Evolutionary conservation across 1,140 invertebrate genomes (phyloP), one percentile per base, ranked within the genome.

Genomic region (Micrasema longulum): DNA sequence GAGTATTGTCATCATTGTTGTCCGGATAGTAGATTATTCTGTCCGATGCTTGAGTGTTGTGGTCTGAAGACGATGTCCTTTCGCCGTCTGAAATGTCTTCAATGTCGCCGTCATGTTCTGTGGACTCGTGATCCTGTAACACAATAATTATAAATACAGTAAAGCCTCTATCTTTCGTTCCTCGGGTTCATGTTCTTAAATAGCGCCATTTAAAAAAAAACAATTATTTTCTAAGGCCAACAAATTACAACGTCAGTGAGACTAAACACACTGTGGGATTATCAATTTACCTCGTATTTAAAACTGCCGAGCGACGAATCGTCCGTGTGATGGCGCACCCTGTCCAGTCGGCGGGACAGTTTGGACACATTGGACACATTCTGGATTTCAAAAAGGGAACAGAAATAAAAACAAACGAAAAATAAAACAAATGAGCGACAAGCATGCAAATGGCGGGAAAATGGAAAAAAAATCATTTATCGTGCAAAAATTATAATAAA

Each of bases 81-180:
- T 94, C 92, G 0, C 92, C 92, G 80, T 96, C 93, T 0, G 92
- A 94, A 77, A 93, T 93, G 77, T 94, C 92, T 78, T 95, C 94
- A 1, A 95, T 88, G 77, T 96, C 94, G 5, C 92, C 94, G 74
- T 95, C 93, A 77, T 95, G 93, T 66, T 94, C 93, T 2, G 92
- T 93, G 35, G 90, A 91, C 78, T 92, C 91, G 62, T 89, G 86
- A 78, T 91, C 90, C 89, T 91, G 78, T 10, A 79, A 75, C n/a
- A n/a, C n/a, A n/a, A n/a, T n/a, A n/a, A 7, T 41, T 2, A 41
- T 41, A 12, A n/a, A n/a, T n/a, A n/a, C n/a, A n/a, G n/a, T n/a
- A n/a, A n/a, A n/a, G n/a, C n/a, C n/a, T n/a, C n/a, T n/a, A n/a
- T n/a, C n/a, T n/a, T n/a, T n/a, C n/a, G n/a, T n/a, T n/a, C n/a